Evolutionary conservation across 2,113 vertebrate species (phyloP).

Genomic region (Isurus oxyrinchus): DNA sequence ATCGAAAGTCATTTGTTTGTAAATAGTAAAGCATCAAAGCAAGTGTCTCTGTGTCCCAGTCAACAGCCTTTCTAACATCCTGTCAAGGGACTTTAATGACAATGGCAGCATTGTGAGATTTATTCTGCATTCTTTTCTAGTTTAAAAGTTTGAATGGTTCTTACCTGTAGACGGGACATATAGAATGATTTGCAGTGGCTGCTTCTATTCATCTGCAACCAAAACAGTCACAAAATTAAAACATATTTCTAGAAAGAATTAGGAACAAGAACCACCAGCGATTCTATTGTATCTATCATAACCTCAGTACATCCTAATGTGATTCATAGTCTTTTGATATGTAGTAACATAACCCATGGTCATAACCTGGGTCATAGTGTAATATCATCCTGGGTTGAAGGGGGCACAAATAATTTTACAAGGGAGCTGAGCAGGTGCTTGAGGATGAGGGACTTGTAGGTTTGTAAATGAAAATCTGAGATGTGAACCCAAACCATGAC

Average conservation of each 20-base stretch:
- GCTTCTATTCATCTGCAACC: background rate
- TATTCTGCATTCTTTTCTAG: background rate
- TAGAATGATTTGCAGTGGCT: background rate
- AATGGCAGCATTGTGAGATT: background rate
- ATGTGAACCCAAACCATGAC: background rate
- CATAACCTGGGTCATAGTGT: background rate
- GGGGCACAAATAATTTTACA: background rate
- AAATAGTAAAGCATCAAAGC: background rate
- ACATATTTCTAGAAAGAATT: background rate
- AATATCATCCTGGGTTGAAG: background rate
- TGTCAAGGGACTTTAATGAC: background rate
- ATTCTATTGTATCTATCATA: background rate
- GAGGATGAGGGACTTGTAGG: background rate
- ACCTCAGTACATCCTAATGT: background rate
- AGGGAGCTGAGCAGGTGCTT: background rate
- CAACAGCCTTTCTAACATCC: background rate
- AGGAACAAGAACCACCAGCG: background rate
- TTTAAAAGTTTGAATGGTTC: background rate
- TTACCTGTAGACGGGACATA: background rate
- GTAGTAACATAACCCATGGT: background rate
- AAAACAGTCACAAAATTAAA: background rate
- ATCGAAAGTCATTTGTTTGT: background rate
- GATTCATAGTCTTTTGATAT: background rate
- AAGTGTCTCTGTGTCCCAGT: background rate
- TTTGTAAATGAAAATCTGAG: background rate